Conservation (phyloP, 2,888 invertebrate genomes). For the Incurvaria masculella region DNA sequence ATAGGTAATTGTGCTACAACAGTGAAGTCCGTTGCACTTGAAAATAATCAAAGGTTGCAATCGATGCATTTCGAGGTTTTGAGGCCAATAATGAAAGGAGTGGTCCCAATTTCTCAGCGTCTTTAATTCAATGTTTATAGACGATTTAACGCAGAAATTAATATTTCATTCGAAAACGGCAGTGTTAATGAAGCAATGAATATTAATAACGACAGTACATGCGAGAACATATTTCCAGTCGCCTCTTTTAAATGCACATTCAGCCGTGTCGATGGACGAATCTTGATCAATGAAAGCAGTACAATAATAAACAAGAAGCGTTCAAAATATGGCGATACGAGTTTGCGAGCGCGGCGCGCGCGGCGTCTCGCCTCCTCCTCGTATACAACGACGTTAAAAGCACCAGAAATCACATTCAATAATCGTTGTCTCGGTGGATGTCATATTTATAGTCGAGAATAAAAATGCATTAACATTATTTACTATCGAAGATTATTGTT, state of each 20-base stretch:
- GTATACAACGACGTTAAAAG: too few species aligned
- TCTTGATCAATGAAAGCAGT: neutral
- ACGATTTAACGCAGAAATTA: too few species aligned
- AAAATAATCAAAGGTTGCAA: too few species aligned
- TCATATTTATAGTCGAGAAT: constrained; percentile 40
- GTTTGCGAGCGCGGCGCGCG: neutral
- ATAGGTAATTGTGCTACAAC: too few species aligned
- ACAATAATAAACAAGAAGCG: neutral
- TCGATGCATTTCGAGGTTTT: too few species aligned
- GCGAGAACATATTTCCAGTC: neutral
- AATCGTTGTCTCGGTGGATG: constrained; percentile 19
- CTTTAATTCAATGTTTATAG: too few species aligned
- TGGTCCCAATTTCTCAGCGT: too few species aligned
- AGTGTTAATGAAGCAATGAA: neutral
- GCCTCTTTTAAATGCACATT: neutral
- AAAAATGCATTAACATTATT: constrained; percentile 42
- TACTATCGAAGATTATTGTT: constrained; percentile 30
- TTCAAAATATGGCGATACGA: neutral
- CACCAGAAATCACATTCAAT: neutral
- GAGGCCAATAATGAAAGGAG: too few species aligned
- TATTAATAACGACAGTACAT: neutral
- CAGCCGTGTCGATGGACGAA: neutral
- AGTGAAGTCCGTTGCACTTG: too few species aligned
- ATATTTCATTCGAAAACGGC: too few species aligned
- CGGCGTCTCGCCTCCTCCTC: neutral